These are phyloP conservation scores for Aphelinus atriplicis DNA, from an alignment of 1,140 invertebrate genomes.

Conservation along the genomic window DNA sequence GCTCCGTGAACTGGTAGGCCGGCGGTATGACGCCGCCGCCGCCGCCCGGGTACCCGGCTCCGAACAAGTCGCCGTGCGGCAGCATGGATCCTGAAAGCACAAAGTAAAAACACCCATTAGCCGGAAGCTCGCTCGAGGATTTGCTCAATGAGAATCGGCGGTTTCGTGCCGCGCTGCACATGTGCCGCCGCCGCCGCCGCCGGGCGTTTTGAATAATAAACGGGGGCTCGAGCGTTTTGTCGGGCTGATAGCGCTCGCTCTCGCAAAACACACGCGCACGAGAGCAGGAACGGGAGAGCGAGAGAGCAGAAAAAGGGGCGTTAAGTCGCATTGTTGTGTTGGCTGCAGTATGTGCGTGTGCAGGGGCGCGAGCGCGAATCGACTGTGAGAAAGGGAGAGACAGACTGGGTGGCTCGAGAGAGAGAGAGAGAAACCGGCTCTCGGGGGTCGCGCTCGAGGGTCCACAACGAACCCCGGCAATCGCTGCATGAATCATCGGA, in stretches of 20 bases:
- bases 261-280: neutral
- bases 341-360: conserved; percentile 26
- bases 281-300: neutral
- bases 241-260: neutral
- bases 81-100: too few relatives aligned
- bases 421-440: conserved; percentile 4
- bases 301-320: conserved; percentile 30
- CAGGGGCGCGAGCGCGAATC: conserved; percentile 39
- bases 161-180: too few relatives aligned
- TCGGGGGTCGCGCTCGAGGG: neutral
- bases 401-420: neutral
- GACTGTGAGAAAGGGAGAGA: conserved; percentile 53
- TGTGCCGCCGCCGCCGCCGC: neutral
- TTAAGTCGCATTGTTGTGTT: conserved; percentile 53
- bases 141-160: too few relatives aligned
- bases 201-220: conserved; percentile 4
- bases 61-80: neutral
- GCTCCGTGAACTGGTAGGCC: conserved; percentile 10
- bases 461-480: conserved; percentile 52
- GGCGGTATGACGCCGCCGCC: neutral
- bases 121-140: too few relatives aligned
- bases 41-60: neutral
- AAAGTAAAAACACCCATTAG: too few relatives aligned
- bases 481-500: conserved; percentile 61
- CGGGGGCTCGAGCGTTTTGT: neutral